Evolutionary conservation across 2,797 vertebrate genomes (phyloP), one percentile per base, ranked within the genome.

Genomic region (Hephaestus fuliginosus): DNA sequence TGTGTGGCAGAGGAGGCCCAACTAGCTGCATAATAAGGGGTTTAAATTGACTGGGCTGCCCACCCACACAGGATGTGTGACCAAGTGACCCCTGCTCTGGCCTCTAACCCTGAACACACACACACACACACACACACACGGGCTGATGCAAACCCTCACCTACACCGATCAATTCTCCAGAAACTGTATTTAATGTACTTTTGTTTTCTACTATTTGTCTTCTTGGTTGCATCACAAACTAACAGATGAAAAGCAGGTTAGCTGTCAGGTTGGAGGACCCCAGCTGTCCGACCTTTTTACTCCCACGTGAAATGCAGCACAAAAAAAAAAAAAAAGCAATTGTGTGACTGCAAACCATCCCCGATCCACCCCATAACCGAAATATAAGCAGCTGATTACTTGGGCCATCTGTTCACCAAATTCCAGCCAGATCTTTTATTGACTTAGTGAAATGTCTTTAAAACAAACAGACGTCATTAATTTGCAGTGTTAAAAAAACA

Each of bases 21-120:
- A 75, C 68, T 56, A 41, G 77, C 67, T 73, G 67, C 63, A 76
- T 74, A 78, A 87, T 78, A 51, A 80, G 25, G 65, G 57, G 7
- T 83, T 87, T 74, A 86, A 87, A 74, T 76, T 76, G 85, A 85
- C 73, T 65, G 55, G 13, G 28, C 2, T 69, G 78, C 76, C 86
- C 86, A 86, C 85, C 82, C 78, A 85, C 69, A 74, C 78, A 62
- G 44, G 46, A 61, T 78, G 63, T 68, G 74, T 85, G 82, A 85
- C 82, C 74, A 71, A 53, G 52, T 81, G 70, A 76, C 78, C 83
- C 60, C 74, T 53, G 12, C 25, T 72, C 17, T 78, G 67, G 86
- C 84, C 80, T 15, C 52, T 76, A 11, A 78, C 80, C 43, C 51
- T 51, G 36, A 22, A 58, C 49, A 43, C 41, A 63, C 33, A 65